Percentiles rank a stretch among this genome's conserved stretches.
Evolutionary conservation across 2,888 invertebrate genomes (phyloP).

Genomic region (Pediacus dermestoides): DNA sequence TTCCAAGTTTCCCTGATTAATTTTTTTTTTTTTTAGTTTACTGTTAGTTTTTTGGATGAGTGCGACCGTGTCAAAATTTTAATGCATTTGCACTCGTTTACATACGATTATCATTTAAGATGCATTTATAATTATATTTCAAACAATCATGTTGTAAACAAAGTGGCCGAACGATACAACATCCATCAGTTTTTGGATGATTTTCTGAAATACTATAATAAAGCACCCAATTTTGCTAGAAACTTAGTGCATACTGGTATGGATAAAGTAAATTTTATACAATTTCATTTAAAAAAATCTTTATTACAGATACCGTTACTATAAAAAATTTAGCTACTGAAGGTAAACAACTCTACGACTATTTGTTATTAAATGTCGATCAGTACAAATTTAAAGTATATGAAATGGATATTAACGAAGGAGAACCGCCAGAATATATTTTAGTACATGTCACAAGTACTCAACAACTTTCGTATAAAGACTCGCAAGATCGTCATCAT

Average conservation of each 20-base stretch:
- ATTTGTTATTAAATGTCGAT: conserved; percentile 64
- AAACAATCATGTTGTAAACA: conserved; percentile 54
- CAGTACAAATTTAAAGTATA: conserved; percentile 66
- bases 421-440: conserved; percentile 56
- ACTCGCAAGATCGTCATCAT: conserved; percentile 58
- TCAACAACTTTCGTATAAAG: conserved; percentile 57
- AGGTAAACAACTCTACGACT: conserved; percentile 64
- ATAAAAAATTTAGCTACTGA: conserved; percentile 60
- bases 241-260: conserved; percentile 68
- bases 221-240: conserved; percentile 72
- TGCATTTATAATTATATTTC: conserved; percentile 64
- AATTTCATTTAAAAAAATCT: conserved; percentile 10
- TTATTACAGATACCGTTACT: conserved; percentile 54
- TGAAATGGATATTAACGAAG: conserved; percentile 54
- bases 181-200: conserved; percentile 70
- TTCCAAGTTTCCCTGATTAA: too few species aligned
- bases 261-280: conserved; percentile 12
- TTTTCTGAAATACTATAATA: conserved; percentile 72
- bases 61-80: conserved; percentile 67
- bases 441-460: conserved; percentile 59
- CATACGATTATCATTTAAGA: conserved; percentile 72
- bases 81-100: conserved; percentile 74
- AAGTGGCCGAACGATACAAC: conserved; percentile 61
- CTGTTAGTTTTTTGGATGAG: conserved; percentile 61
- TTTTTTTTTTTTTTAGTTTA: conserved; percentile 50